Evolutionary conservation across 1,140 invertebrate genomes (phyloP), one percentile per base, ranked within the genome.

Genomic region (Meloidogyne hapla): DNA sequence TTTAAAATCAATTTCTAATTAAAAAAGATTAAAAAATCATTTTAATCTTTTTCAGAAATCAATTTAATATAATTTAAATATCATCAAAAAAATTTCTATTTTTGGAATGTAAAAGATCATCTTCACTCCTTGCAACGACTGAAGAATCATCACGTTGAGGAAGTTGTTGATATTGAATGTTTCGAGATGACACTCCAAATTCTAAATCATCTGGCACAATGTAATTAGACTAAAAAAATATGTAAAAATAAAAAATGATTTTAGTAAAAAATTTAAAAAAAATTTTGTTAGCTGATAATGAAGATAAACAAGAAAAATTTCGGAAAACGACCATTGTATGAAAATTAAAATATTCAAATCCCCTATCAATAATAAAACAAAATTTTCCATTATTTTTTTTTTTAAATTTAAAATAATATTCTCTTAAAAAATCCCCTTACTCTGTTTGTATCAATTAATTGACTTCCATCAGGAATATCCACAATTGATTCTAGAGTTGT

Each of bases 41-140:
- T 33, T 6, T 33, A 33, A 33, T 6, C 9, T 33, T 33, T 33
- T 33, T 33, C 33, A n/a, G n/a, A n/a, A n/a, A n/a, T n/a, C n/a
- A n/a, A n/a, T n/a, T n/a, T n/a, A n/a, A n/a, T n/a, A n/a, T n/a
- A n/a, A n/a, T n/a, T n/a, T 56, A 56, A 56, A 56, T 56, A 56
- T 56, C 48, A n/a, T 56, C 48, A 56, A 56, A 56, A 56, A 56
- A 56, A 56, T 56, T 56, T 56, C 48, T 56, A n/a, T 56, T n/a
- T 56, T 56, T 56, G 18, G 48, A 56, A 56, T n/a, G 18, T 56
- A 56, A 6, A 56, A 56, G n/a, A n/a, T 56, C 48, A 56, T 56
- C 12, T 70, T 70, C 25, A 64, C 26, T 61, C 42, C 69, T 21
- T 70, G 33, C 9, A 42, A 10, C n/a, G 6, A n/a, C 8, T n/a